These are phyloP conservation scores for Ceratotherium simum DNA, from an alignment of 2,113 vertebrate genomes.

Conservation along the genomic window DNA sequence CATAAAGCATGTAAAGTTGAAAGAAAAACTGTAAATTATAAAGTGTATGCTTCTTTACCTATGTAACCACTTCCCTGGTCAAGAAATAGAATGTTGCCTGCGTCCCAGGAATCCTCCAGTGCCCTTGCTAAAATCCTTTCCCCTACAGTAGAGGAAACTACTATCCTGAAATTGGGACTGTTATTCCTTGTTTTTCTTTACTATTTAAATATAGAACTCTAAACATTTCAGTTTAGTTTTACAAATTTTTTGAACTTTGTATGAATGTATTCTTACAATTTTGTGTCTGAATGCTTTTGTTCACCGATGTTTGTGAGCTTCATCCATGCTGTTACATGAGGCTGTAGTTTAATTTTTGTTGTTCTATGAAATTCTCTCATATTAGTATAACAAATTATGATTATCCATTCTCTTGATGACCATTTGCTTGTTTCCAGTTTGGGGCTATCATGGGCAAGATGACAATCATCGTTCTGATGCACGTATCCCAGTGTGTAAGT, in stretches of 20 bases:
- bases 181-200: slow-evolving; percentile 2
- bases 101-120: neutral
- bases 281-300: neutral
- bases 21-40: neutral
- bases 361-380: neutral
- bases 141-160: neutral
- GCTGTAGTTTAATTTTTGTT: neutral
- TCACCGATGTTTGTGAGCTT: neutral
- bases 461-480: neutral
- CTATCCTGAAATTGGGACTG: neutral
- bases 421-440: neutral
- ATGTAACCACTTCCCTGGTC: neutral
- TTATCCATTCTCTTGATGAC: neutral
- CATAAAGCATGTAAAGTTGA: neutral
- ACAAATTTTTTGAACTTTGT: neutral
- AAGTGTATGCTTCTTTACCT: neutral
- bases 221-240: neutral
- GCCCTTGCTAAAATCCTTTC: neutral
- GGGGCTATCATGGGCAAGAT: neutral
- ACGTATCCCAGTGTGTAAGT: neutral
- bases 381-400: neutral
- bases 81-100: neutral
- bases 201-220: neutral
- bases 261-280: neutral
- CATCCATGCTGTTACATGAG: neutral